A percentile compares a stretch with the other conserved stretches of the same genome.
phyloP scores from a whole-genome alignment of 1,140 invertebrate species.

The Agrypnia vestita region DNA sequence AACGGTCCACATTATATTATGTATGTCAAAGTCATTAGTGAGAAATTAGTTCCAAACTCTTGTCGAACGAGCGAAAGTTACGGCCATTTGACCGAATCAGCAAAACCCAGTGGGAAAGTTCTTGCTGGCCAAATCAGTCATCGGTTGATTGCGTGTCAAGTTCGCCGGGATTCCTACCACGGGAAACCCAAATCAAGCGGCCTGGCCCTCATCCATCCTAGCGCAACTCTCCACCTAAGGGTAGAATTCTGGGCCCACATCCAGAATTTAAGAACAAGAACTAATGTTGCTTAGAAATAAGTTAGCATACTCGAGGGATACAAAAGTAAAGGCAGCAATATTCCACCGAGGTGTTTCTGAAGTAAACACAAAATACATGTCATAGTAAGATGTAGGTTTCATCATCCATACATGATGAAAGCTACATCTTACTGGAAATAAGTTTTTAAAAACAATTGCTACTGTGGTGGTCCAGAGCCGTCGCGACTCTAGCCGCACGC shows the following conservation, averaged over 20 bases:
- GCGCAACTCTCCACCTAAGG: not conserved
- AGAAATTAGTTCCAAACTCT: not conserved
- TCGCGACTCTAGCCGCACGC: too few species aligned
- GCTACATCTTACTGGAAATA: too few species aligned
- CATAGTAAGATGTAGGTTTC: too few species aligned
- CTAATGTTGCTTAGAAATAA: too few species aligned
- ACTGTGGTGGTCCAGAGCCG: too few species aligned
- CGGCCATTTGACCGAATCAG: not conserved
- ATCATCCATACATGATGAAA: too few species aligned
- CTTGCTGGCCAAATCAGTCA: not conserved
- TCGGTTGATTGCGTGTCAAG: constrained; percentile 8
- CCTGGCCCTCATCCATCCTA: not conserved
- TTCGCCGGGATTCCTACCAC: not conserved
- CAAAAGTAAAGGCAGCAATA: too few species aligned
- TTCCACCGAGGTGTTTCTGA: too few species aligned
- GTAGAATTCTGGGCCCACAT: not conserved
- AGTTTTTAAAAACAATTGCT: too few species aligned
- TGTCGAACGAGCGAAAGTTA: not conserved
- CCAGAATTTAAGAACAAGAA: too few species aligned
- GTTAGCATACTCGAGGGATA: too few species aligned
- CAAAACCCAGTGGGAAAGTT: not conserved
- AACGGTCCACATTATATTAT: not conserved
- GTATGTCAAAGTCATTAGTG: not conserved
- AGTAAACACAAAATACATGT: too few species aligned
- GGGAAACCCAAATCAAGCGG: not conserved